Percentiles rank a stretch among this genome's conserved stretches.
These are phyloP conservation scores for Galerucella pusilla DNA, from an alignment of 2,888 invertebrate species.

Conservation along the genomic window DNA sequence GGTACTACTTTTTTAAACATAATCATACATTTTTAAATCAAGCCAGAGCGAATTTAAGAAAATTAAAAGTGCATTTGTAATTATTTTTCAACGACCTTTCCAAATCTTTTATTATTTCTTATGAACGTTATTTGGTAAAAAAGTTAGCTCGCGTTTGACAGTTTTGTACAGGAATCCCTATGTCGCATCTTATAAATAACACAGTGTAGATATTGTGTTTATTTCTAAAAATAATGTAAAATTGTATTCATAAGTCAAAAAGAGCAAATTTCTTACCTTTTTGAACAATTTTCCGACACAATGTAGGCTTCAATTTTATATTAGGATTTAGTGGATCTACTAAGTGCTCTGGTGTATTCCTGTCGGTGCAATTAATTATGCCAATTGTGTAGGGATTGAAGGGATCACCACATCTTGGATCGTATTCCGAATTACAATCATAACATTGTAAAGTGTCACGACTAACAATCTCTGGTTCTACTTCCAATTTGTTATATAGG, in stretches of 20 bases:
- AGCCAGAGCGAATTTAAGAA: too few relatives aligned
- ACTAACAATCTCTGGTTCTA: background rate
- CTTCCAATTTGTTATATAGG: conserved; percentile 32
- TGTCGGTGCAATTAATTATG: conserved; percentile 83
- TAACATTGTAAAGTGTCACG: conserved; percentile 76
- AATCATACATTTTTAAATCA: too few relatives aligned
- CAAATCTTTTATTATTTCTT: too few relatives aligned
- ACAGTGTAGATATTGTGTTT: too few relatives aligned
- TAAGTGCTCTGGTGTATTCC: conserved; percentile 76
- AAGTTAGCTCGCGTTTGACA: too few relatives aligned
- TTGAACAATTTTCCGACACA: conserved; percentile 80
- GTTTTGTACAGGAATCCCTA: too few relatives aligned
- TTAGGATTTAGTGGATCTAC: conserved; percentile 64
- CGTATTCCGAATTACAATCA: conserved; percentile 91
- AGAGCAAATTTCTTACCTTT: conserved; percentile 57
- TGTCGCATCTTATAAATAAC: too few relatives aligned
- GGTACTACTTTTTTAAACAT: too few relatives aligned
- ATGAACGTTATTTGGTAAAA: too few relatives aligned
- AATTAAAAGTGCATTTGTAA: too few relatives aligned
- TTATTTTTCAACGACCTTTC: too few relatives aligned
- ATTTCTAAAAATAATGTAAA: too few relatives aligned
- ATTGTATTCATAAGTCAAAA: background rate
- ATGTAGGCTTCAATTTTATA: conserved; percentile 65
- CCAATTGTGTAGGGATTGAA: conserved; percentile 89
- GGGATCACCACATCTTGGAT: conserved; percentile 89